These are phyloP conservation scores for Drosophila teissieri DNA, from an alignment of 1,140 invertebrate species.

Conservation along the genomic window DNA sequence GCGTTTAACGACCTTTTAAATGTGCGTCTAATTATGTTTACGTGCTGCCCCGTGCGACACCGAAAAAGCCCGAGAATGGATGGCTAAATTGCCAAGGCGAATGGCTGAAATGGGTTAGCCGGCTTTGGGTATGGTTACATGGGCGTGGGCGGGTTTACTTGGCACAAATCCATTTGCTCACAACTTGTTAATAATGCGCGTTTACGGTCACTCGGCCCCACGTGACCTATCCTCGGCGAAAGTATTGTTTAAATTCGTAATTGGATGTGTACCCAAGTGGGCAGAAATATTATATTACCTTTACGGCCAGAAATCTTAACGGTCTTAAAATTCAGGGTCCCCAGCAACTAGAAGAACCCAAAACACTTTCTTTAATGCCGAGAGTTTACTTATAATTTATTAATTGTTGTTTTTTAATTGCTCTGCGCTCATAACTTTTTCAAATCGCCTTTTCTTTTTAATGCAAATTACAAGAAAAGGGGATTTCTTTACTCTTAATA, in stretches of 20 bases:
- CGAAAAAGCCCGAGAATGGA: constrained; percentile 23
- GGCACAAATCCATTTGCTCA: constrained; percentile 69
- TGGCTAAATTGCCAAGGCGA: constrained; percentile 64
- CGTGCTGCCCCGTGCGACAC: constrained; percentile 59
- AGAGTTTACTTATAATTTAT: constrained; percentile 30
- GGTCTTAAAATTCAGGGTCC: not conserved
- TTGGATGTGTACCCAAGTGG: constrained; percentile 36
- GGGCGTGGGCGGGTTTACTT: constrained; percentile 14
- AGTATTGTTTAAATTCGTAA: constrained; percentile 65
- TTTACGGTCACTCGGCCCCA: constrained; percentile 44
- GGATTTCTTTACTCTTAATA: no score
- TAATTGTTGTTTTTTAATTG: constrained; percentile 22
- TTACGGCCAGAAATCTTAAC: constrained; percentile 4
- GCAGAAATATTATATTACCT: constrained; percentile 8
- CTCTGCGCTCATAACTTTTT: not conserved
- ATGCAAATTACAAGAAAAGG: not conserved
- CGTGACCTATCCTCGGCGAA: constrained; percentile 47
- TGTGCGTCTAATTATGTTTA: constrained; percentile 80
- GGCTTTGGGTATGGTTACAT: no score
- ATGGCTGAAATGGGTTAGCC: constrained; percentile 28
- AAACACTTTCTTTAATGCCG: not conserved
- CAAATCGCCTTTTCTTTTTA: not conserved
- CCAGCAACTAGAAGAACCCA: no score
- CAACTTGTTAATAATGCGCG: constrained; percentile 72
- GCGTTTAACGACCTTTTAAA: constrained; percentile 78